Evolutionary conservation across 1,140 invertebrate genomes (phyloP), one percentile per base, ranked within the genome.

Genomic region (Sycobia sp.): DNA sequence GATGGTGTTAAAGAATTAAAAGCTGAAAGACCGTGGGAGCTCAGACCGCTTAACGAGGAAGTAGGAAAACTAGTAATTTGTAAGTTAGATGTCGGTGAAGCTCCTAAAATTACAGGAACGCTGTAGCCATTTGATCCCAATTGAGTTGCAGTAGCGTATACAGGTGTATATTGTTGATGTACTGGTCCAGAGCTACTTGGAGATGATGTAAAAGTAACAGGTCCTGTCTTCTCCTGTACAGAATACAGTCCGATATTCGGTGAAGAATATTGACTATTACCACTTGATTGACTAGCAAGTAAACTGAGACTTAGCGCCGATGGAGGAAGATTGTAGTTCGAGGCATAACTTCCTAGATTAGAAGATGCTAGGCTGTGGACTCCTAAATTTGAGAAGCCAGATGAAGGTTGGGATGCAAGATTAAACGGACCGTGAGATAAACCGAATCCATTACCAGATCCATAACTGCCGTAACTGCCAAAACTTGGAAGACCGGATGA

Each of bases 151-250:
- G 68, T 69, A 29, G 68, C 68, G 43, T 70, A 71, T 11, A 69
- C 49, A 9, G 63, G 67, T 7, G 67, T 60, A 46, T 65, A 60
- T 22, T 53, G 39, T 38, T 51, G 34, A 18, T 16, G 0, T 11
- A 25, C 23, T 39, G 56, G 11, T 43, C 5, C 32, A 32, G 11
- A 4, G 11, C 5, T 4, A 4, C 11, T 4, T 32, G 11, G 5
- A 47, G 55, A 51, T 27, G 69, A 60, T 7, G 60, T 66, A 16
- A 82, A 81, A 0, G 78, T 81, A 1, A 82, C 75, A 4, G 79
- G 80, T 23, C 79, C 79, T 0, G 67, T 79, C 58, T 81, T 82
- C 23, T 53, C 69, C 55, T 13, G 61, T 1, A 69, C 59, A 1
- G 53, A 10, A 44, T 76, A 69, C 2, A 75, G 27, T n/a, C 61